A percentile compares a stretch with the other conserved stretches of the same genome.
phyloP scores from a whole-genome alignment of 2,888 invertebrate genomes.

The Apamea sordens region DNA sequence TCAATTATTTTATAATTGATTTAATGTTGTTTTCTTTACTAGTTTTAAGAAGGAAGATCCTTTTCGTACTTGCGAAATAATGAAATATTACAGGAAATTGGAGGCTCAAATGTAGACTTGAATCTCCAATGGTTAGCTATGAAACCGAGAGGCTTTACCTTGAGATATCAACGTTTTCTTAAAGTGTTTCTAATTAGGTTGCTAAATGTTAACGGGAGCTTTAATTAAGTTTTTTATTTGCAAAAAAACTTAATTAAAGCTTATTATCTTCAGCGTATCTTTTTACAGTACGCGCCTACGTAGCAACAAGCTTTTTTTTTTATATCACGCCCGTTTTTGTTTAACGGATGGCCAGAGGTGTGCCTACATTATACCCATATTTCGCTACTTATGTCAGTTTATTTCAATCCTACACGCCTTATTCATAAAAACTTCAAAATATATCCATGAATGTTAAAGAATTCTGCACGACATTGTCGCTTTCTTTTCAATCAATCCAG shows the following conservation, averaged over 20 bases:
- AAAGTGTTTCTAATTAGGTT: neutral
- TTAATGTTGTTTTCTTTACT: too few species aligned
- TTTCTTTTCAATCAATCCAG: constrained; percentile 50
- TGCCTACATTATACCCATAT: neutral
- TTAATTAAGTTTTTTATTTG: neutral
- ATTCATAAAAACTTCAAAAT: constrained; percentile 33
- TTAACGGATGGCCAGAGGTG: neutral
- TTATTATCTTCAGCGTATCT: too few species aligned
- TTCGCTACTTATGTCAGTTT: neutral
- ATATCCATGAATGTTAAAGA: constrained; percentile 22
- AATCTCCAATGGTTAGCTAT: neutral
- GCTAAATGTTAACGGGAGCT: neutral
- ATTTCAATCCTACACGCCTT: neutral
- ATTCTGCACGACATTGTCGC: constrained; percentile 51
- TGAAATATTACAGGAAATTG: neutral
- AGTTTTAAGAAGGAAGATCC: neutral
- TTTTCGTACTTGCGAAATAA: neutral
- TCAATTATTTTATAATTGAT: too few species aligned
- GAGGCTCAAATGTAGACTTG: neutral
- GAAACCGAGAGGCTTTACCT: neutral
- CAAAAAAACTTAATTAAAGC: too few species aligned
- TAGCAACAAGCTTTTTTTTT: neutral
- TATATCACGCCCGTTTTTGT: neutral
- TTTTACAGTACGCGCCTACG: neutral
- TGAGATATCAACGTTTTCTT: neutral